These are phyloP conservation scores for Siphamia tubifer DNA, from an alignment of 2,113 vertebrate genomes.

Conservation along the genomic window DNA sequence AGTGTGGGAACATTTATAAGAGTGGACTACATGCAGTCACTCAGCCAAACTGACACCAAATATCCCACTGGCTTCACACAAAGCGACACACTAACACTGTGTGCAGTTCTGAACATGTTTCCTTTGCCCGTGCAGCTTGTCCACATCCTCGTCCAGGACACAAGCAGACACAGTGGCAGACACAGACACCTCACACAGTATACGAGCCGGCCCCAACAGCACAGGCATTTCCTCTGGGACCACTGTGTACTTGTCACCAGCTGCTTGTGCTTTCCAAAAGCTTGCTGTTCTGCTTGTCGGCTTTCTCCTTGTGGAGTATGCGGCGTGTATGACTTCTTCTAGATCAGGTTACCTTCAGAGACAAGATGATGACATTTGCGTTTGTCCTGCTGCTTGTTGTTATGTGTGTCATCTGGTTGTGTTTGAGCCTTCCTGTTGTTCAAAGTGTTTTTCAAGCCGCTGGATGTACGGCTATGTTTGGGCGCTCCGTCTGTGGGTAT, in stretches of 20 bases:
- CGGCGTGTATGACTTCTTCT: conserved; percentile 6
- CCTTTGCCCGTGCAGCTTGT: not conserved
- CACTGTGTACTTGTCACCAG: conserved; percentile 23
- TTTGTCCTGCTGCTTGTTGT: conserved; percentile 1
- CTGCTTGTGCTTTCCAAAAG: conserved; percentile 13
- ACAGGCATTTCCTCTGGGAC: conserved; percentile 29
- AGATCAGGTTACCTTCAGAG: conserved; percentile 5
- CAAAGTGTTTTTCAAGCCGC: not conserved
- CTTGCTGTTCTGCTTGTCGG: conserved; percentile 1
- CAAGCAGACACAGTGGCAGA: conserved; percentile 10
- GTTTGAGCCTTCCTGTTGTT: conserved; percentile 17
- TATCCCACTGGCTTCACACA: not conserved
- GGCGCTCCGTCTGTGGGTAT: not conserved
- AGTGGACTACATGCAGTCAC: not conserved
- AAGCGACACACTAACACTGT: not conserved
- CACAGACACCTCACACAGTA: conserved; percentile 6
- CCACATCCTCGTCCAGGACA: not conserved
- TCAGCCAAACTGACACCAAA: not conserved
- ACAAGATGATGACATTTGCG: conserved; percentile 5
- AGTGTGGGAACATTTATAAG: not conserved
- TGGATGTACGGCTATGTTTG: not conserved
- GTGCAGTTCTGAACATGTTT: not conserved
- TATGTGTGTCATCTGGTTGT: not conserved
- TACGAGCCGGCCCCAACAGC: conserved; percentile 10
- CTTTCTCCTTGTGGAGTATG: conserved; percentile 18